Evolutionary conservation across 2,888 invertebrate genomes (phyloP).

Genomic region (Ophion slaviceki): DNA sequence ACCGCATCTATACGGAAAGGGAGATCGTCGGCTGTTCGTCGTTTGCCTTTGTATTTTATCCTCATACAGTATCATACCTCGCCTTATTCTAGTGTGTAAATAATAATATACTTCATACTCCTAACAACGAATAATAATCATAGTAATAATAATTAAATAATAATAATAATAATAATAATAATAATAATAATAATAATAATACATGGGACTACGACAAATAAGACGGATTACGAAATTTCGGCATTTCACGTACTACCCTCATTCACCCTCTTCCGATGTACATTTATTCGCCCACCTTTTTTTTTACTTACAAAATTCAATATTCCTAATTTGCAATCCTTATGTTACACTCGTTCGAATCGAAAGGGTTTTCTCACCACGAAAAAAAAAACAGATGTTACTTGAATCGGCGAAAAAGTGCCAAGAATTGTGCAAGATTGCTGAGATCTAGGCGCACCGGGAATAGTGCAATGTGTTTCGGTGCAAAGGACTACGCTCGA

Average conservation of each 20-base stretch:
- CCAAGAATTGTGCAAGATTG: constrained; percentile 36
- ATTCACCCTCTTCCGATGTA: constrained; percentile 22
- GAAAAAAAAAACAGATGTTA: constrained; percentile 9
- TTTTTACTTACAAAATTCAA: constrained; percentile 48
- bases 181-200: constrained; percentile 50
- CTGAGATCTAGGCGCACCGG: constrained; percentile 38
- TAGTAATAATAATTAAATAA: constrained; percentile 48
- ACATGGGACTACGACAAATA: constrained; percentile 52
- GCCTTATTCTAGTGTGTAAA: constrained; percentile 45
- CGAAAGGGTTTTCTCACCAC: neutral
- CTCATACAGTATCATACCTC: constrained; percentile 47
- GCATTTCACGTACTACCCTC: constrained; percentile 12
- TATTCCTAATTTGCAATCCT: constrained; percentile 39
- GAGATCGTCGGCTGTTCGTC: constrained; percentile 50
- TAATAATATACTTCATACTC: constrained; percentile 36
- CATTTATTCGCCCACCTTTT: constrained; percentile 7
- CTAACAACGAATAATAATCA: constrained; percentile 32
- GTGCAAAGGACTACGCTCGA: constrained; percentile 35
- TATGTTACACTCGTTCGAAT: constrained; percentile 37
- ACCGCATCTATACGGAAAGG: constrained; percentile 52
- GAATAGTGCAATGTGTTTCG: constrained; percentile 24
- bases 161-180: constrained; percentile 46
- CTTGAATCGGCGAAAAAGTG: constrained; percentile 46
- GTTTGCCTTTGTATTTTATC: constrained; percentile 39
- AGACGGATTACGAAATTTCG: constrained; percentile 45